Percentiles rank a stretch among this genome's conserved stretches.
Evolutionary conservation across 2,888 invertebrate species (phyloP).

Genomic region (Herminia tarsipennalis): DNA sequence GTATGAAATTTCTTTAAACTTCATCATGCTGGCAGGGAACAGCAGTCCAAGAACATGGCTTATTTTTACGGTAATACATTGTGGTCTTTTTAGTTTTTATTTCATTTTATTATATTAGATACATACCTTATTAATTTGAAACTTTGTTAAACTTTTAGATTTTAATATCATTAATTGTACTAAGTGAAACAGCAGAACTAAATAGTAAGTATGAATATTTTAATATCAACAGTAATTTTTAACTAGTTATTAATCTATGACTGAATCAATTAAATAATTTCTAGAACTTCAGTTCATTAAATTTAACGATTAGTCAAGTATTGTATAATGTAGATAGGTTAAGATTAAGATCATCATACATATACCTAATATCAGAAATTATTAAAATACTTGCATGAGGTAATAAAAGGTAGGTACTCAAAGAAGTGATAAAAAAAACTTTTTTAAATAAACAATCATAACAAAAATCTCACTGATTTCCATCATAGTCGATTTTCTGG

Average conservation of each 20-base stretch:
- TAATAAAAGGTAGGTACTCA: too few relatives aligned
- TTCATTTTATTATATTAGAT: neutral
- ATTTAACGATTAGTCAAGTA: too few relatives aligned
- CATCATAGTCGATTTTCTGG: too few relatives aligned
- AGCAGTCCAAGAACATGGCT: slow-evolving; percentile 48
- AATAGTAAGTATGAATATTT: neutral
- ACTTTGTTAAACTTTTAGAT: slow-evolving; percentile 23
- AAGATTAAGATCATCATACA: too few relatives aligned
- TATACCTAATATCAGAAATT: too few relatives aligned
- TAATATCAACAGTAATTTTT: slow-evolving; percentile 12
- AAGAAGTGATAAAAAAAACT: too few relatives aligned
- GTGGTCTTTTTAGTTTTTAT: slow-evolving; percentile 7
- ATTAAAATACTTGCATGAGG: too few relatives aligned
- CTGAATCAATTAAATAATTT: too few relatives aligned
- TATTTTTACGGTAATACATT: slow-evolving; percentile 52
- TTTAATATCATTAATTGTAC: slow-evolving; percentile 30
- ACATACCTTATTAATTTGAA: neutral
- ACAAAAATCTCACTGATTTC: too few relatives aligned
- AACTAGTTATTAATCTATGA: neutral
- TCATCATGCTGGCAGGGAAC: slow-evolving; percentile 50
- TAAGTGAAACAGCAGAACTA: slow-evolving; percentile 42
- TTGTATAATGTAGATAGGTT: too few relatives aligned
- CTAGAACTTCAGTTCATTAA: too few relatives aligned
- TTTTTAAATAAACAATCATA: too few relatives aligned
- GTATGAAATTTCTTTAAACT: slow-evolving; percentile 39